These are phyloP conservation scores for Tryphoninae sp. DNA, from an alignment of 2,888 invertebrate species.

Conservation along the genomic window DNA sequence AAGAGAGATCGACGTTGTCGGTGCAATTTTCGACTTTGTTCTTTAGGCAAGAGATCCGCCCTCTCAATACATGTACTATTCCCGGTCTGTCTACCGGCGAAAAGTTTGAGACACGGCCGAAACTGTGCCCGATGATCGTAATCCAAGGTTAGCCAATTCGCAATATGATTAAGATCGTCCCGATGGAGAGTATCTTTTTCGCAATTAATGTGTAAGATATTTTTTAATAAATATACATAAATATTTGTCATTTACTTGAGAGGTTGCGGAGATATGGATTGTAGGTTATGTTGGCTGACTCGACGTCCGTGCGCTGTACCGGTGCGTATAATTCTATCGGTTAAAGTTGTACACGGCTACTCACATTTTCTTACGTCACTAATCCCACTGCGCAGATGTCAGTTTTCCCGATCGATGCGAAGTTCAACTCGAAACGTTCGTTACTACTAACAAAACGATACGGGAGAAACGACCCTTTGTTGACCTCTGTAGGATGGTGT, in stretches of 20 bases:
- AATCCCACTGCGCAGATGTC: slow-evolving; percentile 41
- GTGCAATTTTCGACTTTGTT: neutral
- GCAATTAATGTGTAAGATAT: slow-evolving; percentile 51
- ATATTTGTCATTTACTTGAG: slow-evolving; percentile 29
- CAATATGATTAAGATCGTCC: neutral
- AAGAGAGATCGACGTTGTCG: neutral
- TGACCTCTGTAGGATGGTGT: too few relatives aligned
- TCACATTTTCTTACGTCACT: slow-evolving; percentile 49
- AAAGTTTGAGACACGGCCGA: neutral
- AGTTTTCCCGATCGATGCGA: slow-evolving; percentile 28
- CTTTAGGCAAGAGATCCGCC: neutral
- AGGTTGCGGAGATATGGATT: slow-evolving; percentile 20
- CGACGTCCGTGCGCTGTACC: neutral
- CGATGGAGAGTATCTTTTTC: neutral
- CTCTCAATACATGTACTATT: neutral
- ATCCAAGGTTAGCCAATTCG: neutral
- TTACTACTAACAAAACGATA: neutral
- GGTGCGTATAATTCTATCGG: neutral
- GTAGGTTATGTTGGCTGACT: slow-evolving; percentile 27
- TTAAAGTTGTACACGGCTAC: slow-evolving; percentile 16
- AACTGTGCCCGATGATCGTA: neutral
- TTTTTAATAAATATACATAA: slow-evolving; percentile 76
- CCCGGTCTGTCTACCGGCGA: neutral
- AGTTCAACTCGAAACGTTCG: neutral
- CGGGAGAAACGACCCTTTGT: neutral